A percentile compares a stretch with the other conserved stretches of the same genome.
Conservation (phyloP, 2,888 invertebrate genomes). For the Megamerina dolium region DNA sequence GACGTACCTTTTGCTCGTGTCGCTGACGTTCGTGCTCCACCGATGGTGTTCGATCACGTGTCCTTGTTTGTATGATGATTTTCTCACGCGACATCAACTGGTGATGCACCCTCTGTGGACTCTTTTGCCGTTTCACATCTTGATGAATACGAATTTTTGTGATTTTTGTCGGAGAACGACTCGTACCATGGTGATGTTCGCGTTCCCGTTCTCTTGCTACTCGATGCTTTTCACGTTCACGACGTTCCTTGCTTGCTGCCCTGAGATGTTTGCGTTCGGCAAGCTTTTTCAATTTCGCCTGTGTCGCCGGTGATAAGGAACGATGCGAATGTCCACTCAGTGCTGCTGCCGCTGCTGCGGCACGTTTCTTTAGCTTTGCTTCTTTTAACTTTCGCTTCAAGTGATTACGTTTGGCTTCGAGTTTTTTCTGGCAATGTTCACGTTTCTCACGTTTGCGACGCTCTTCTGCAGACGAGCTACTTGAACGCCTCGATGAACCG, state of each 20-base stretch:
- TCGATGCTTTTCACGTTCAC: slow-evolving; percentile 49
- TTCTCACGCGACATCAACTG: slow-evolving; percentile 46
- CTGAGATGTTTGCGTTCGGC: slow-evolving; percentile 43
- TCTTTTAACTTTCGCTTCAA: slow-evolving; percentile 46
- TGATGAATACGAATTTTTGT: slow-evolving; percentile 44
- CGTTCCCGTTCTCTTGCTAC: slow-evolving; percentile 47
- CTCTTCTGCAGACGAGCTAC: slow-evolving; percentile 59
- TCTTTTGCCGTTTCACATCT: slow-evolving; percentile 53
- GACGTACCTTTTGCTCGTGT: slow-evolving; percentile 43
- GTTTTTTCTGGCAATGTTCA: slow-evolving; percentile 46
- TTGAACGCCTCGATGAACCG: slow-evolving; percentile 48
- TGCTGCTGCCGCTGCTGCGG: slow-evolving; percentile 32
- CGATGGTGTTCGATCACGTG: slow-evolving; percentile 45
- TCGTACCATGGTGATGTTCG: slow-evolving; percentile 39
- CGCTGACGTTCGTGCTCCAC: slow-evolving; percentile 40
- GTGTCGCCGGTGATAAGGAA: slow-evolving; percentile 39
- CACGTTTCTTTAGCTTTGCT: slow-evolving; percentile 44
- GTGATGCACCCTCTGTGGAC: slow-evolving; percentile 50
- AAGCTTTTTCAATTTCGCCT: slow-evolving; percentile 41
- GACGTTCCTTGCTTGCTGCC: slow-evolving; percentile 41
- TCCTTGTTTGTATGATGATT: slow-evolving; percentile 45
- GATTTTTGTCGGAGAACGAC: slow-evolving; percentile 47
- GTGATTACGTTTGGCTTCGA: slow-evolving; percentile 47
- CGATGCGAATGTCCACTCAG: slow-evolving; percentile 40
- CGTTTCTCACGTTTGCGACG: slow-evolving; percentile 44